Evolutionary conservation across 2,113 vertebrate species (phyloP), one percentile per base, ranked within the genome.

Genomic region (Phyllostomus discolor): DNA sequence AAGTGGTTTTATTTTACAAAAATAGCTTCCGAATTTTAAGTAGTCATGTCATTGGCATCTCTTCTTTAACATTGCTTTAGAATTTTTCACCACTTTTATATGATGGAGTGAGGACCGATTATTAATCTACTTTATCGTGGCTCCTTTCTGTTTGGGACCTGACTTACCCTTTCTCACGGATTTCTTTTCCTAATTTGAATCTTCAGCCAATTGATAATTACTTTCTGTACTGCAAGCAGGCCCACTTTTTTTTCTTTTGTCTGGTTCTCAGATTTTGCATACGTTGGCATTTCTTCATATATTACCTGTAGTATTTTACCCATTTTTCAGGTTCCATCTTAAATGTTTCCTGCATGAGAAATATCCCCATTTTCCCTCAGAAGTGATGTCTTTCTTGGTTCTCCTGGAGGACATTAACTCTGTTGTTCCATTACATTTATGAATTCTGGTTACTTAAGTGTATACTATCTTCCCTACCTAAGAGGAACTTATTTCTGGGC

Each of bases 311-410:
- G 26, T 95, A 28, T 84, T 89, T 59, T 75, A 52, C n/a, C 50
- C n/a, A 31, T 59, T 80, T 95, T 89, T 81, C 19, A 91, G 9
- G 41, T 96, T 80, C 24, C 20, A 16, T 83, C 17, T 95, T 48
- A 62, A 20, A 48, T 79, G 10, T 62, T 66, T 85, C 15, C 1
- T 72, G 46, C 9, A 12, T 94, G 72, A 85, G 72, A 92, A 79
- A n/a, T 46, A 9, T 4, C 11, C 31, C 11, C 38, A 46, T 69
- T 88, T 86, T 67, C 10, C 5, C 28, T 41, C 0, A 59, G 31
- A 76, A 31, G 19, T 20, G 35, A n/a, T 52, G 14, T n/a, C 28
- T 94, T 72, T 94, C 62, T 73, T 41, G 28, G 43, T 94, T 95
- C 22, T 79, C 7, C 73, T 75, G 62, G 28, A 88, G 38, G 57